Conservation (phyloP, 2,797 vertebrate genomes). For the Streptopelia turtur region DNA sequence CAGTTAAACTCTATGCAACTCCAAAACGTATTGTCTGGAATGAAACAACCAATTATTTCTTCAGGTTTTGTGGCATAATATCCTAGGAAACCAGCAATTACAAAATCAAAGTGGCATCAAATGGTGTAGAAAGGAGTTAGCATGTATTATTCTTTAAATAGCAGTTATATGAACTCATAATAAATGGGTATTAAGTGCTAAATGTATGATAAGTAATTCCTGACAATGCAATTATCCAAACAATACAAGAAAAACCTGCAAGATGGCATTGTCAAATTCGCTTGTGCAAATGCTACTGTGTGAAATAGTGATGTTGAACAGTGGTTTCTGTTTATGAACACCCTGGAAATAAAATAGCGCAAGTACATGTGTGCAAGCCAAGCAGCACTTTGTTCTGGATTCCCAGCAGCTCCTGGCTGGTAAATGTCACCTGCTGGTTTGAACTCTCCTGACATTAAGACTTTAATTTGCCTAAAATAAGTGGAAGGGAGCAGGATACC, state of each 20-base stretch:
- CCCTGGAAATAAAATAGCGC: not conserved
- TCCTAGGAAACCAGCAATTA: slow-evolving; percentile 84
- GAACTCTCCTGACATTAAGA: not conserved
- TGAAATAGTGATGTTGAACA: not conserved
- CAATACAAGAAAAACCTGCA: slow-evolving; percentile 74
- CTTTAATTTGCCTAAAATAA: not conserved
- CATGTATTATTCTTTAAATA: slow-evolving; percentile 83
- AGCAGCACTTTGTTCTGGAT: not conserved
- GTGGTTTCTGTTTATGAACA: not conserved
- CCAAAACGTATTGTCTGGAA: slow-evolving; percentile 80
- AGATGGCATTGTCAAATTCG: slow-evolving; percentile 68
- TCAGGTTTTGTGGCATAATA: slow-evolving; percentile 86
- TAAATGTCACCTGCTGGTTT: not conserved
- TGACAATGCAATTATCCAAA: slow-evolving; percentile 83
- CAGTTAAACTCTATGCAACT: slow-evolving; percentile 74
- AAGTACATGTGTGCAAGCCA: not conserved
- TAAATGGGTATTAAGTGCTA: slow-evolving; percentile 84
- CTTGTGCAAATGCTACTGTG: not conserved
- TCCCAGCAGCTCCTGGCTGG: not conserved
- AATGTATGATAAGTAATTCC: slow-evolving; percentile 84
- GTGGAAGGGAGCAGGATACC: not conserved
- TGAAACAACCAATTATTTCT: slow-evolving; percentile 84
- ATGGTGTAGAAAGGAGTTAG: slow-evolving; percentile 77
- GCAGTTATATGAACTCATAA: slow-evolving; percentile 84
- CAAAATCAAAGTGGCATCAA: slow-evolving; percentile 80